phyloP scores from a whole-genome alignment of 2,797 vertebrate genomes.

The Myotis pilosus region DNA sequence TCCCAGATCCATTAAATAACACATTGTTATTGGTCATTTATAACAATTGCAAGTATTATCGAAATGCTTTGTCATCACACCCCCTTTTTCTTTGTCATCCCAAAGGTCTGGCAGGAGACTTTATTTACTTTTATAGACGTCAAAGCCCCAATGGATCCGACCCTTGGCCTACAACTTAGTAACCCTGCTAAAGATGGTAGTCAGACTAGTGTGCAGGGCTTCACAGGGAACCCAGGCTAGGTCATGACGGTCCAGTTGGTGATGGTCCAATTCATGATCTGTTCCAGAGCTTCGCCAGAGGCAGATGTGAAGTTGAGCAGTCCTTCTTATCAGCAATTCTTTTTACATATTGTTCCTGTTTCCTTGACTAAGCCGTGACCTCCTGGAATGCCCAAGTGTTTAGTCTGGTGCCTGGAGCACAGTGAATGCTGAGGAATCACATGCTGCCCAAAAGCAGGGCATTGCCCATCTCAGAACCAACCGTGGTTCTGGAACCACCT shows the following conservation, averaged over 20 bases:
- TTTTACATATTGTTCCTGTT: not conserved
- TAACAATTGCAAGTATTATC: not conserved
- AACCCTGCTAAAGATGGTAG: not conserved
- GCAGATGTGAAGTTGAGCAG: not conserved
- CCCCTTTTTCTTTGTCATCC: not conserved
- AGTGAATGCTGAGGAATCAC: not conserved
- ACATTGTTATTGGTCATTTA: not conserved
- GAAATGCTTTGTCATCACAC: not conserved
- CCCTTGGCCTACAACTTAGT: not conserved
- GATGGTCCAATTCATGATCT: not conserved
- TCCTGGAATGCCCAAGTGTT: not conserved
- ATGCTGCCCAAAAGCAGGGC: not conserved
- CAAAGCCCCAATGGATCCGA: not conserved
- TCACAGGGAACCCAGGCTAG: not conserved
- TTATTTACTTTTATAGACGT: not conserved
- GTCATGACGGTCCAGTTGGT: not conserved
- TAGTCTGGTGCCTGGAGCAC: not conserved
- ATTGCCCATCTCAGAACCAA: fast-evolving
- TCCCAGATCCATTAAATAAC: not conserved
- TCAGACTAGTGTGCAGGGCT: not conserved
- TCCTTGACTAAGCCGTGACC: not conserved
- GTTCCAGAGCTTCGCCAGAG: not conserved
- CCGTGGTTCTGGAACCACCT: not conserved
- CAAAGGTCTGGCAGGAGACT: not conserved
- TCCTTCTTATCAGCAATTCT: not conserved